A percentile compares a stretch with the other conserved stretches of the same genome.
These are phyloP conservation scores for Scomber scombrus DNA, from an alignment of 2,113 vertebrate species.

Conservation along the genomic window DNA sequence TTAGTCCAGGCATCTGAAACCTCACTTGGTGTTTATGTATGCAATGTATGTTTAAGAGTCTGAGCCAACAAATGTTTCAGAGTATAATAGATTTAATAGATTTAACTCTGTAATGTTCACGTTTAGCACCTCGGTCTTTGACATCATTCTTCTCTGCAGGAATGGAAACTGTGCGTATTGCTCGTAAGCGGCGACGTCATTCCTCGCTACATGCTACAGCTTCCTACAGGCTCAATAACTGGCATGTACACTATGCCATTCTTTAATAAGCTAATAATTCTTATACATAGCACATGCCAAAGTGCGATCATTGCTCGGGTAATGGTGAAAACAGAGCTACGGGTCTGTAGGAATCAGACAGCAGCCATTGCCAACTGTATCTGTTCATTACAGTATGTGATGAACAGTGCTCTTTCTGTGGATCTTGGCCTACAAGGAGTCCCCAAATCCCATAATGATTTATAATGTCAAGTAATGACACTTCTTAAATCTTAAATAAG, in stretches of 20 bases:
- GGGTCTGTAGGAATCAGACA: conserved; percentile 23
- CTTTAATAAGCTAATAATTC: conserved; percentile 39
- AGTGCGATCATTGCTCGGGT: conserved; percentile 6
- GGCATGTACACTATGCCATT: conserved; percentile 27
- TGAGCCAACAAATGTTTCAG: conserved; percentile 24
- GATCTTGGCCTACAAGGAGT: neutral
- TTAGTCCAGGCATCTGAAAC: neutral
- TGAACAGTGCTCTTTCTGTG: conserved; percentile 27
- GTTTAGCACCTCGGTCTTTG: conserved; percentile 59
- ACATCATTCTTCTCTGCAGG: conserved; percentile 56
- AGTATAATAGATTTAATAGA: conserved; percentile 32
- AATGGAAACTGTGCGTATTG: conserved; percentile 68
- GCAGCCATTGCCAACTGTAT: conserved; percentile 14
- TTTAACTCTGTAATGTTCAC: conserved; percentile 34
- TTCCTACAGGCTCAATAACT: conserved; percentile 37
- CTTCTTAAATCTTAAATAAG: conserved; percentile 43
- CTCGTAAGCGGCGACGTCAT: conserved; percentile 44
- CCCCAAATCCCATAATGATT: conserved; percentile 62
- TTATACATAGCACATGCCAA: conserved; percentile 6
- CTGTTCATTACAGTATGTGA: conserved; percentile 8
- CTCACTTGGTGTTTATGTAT: conserved; percentile 17
- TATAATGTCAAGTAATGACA: conserved; percentile 49
- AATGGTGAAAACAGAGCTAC: conserved; percentile 30
- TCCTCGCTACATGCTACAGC: conserved; percentile 9
- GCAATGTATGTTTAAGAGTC: conserved; percentile 17